Evolutionary conservation across 2,888 invertebrate species (phyloP), one percentile per base, ranked within the genome.

Genomic region (Phragmatobia fuliginosa): DNA sequence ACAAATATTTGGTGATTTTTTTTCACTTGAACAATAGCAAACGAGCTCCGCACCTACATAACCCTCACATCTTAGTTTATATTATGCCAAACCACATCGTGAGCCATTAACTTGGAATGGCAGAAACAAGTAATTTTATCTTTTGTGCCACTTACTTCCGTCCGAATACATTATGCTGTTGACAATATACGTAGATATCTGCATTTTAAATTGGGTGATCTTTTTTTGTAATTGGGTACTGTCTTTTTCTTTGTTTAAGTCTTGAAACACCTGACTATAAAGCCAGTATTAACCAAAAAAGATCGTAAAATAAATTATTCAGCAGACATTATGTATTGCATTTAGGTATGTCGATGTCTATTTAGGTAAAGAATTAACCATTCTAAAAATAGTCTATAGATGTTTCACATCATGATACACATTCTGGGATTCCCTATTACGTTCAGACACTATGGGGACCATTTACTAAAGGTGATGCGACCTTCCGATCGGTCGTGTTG

Each of bases 41-140:
- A n/a, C 45, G 59, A 67, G 49, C 85, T 87, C 82, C 72, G 72
- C 14, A 66, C 32, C 87, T 84, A 85, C 61, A 84, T 79, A 83
- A 61, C 87, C 90, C 90, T 88, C 86, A 87, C 92, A 92, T 93
- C 92, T 92, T 89, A 82, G 75, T 80, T 87, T 88, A 88, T 88
- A 86, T 87, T 89, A 92, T 91, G 92, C 92, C 92, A 92, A 92
- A 90, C 90, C 84, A 82, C 83, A 88, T 83, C 80, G 85, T 84
- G 82, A 85, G 85, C 90, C 91, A 92, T 92, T 91, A 91, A 87
- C 69, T 84, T 81, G 80, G 85, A 88, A 92, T 90, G 89, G 90
- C 90, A 90, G 89, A 89, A 92, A 90, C 92, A 82, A 85, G 91
- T 91, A 83, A 84, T 87, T 90, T 92, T 93, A 94, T 94, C 93